phyloP scores from a whole-genome alignment of 1,140 invertebrate species.

The Schlechtendalia chinensis region DNA sequence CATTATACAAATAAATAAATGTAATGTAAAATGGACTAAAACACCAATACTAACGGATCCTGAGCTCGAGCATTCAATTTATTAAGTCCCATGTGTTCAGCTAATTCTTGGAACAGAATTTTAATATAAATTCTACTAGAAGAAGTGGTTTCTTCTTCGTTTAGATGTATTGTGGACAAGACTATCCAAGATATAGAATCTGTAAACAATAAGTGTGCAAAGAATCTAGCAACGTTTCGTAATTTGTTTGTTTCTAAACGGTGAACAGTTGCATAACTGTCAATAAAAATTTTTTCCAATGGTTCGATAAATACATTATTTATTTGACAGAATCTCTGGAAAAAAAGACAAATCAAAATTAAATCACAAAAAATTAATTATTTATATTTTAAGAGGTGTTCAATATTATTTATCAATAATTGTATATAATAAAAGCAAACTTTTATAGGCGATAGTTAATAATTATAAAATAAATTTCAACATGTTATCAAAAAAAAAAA shows the following conservation, averaged over 20 bases:
- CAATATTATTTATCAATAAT: too few species aligned
- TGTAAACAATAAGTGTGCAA: constrained; percentile 93
- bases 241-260: constrained; percentile 94
- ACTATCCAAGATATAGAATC: constrained; percentile 96
- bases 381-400: too few species aligned
- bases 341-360: constrained; percentile 52
- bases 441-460: too few species aligned
- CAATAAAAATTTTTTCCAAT: constrained; percentile 93
- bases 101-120: constrained; percentile 94
- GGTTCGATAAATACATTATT: constrained; percentile 87
- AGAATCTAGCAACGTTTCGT: constrained; percentile 97
- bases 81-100: constrained; percentile 91
- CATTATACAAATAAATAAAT: constrained; percentile 11
- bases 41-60: constrained; percentile 68
- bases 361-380: background rate
- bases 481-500: too few species aligned
- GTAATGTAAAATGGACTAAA: too few species aligned
- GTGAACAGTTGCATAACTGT: constrained; percentile 91
- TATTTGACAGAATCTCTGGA: constrained; percentile 85
- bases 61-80: constrained; percentile 88
- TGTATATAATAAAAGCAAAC: too few species aligned
- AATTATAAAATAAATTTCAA: too few species aligned
- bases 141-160: constrained; percentile 96
- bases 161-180: constrained; percentile 82
- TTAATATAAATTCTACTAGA: constrained; percentile 98